These are phyloP conservation scores for Chlorops oryzae DNA, from an alignment of 1,140 invertebrate species.

Conservation along the genomic window DNA sequence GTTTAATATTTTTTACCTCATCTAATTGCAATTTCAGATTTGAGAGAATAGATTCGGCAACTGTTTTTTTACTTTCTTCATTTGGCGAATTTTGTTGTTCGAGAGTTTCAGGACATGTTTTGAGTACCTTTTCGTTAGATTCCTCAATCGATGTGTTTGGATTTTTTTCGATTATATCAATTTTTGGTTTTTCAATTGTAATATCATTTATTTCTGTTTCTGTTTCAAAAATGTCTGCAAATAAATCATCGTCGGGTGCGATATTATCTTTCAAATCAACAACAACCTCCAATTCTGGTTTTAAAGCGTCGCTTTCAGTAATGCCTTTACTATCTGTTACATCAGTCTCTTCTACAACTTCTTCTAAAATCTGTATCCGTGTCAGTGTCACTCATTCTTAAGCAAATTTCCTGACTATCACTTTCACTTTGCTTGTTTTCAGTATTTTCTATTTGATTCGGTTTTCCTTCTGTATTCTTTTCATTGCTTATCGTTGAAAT, in stretches of 20 bases:
- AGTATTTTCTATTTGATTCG: not conserved
- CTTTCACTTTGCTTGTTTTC: not conserved
- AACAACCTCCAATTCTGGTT: slow-evolving; percentile 35
- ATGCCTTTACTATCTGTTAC: slow-evolving; percentile 9
- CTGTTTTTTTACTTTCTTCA: slow-evolving; percentile 3
- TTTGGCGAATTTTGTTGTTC: not conserved
- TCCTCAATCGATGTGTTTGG: no score
- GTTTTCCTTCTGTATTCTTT: not conserved
- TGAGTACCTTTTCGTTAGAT: not conserved
- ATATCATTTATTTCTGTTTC: not conserved
- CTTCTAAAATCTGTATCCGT: slow-evolving; percentile 15
- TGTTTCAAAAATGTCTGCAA: slow-evolving; percentile 57
- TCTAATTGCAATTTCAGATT: slow-evolving; percentile 29
- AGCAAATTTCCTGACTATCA: slow-evolving; percentile 11
- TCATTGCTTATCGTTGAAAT: not conserved
- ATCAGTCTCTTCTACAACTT: slow-evolving; percentile 14
- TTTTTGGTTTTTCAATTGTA: slow-evolving; percentile 1
- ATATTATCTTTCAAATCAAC: slow-evolving; percentile 33
- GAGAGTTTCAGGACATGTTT: not conserved
- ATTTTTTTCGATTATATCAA: not conserved
- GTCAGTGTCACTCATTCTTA: slow-evolving; percentile 8
- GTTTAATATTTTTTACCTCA: slow-evolving; percentile 23
- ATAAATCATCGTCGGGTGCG: slow-evolving; percentile 59
- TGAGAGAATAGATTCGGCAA: slow-evolving; percentile 20
- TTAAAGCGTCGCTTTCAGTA: slow-evolving; percentile 3